Percentiles rank a stretch among this genome's conserved stretches.
These are phyloP conservation scores for Ectemnius continuus DNA, from an alignment of 2,888 invertebrate species.

Conservation along the genomic window DNA sequence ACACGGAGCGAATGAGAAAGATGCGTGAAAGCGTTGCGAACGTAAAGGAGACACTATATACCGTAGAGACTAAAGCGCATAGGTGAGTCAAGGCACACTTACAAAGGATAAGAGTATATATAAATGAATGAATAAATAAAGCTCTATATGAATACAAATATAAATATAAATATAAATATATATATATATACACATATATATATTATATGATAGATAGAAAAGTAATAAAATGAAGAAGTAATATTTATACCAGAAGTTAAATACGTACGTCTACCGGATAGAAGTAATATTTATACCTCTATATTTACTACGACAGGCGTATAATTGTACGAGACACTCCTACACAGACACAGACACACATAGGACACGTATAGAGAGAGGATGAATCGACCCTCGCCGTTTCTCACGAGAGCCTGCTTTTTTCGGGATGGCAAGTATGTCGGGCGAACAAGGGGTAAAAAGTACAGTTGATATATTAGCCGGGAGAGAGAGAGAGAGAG, in stretches of 20 bases:
- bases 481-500: too few relatives aligned
- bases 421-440: too few relatives aligned
- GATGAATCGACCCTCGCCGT: constrained; percentile 36
- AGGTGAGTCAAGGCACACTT: constrained; percentile 41
- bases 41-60: constrained; percentile 2
- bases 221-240: constrained; percentile 48
- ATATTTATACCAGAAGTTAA: constrained; percentile 63
- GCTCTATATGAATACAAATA: not conserved
- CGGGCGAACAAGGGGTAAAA: too few relatives aligned
- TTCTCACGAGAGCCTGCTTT: constrained; percentile 10
- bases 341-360: not conserved
- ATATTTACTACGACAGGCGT: constrained; percentile 44
- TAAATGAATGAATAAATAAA: not conserved
- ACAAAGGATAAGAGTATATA: constrained; percentile 30
- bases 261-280: constrained; percentile 50
- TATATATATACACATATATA: constrained; percentile 14
- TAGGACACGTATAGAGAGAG: constrained; percentile 4
- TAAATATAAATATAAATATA: constrained; percentile 5
- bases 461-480: too few relatives aligned
- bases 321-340: too few relatives aligned
- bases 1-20: too few relatives aligned
- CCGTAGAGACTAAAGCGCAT: constrained; percentile 26
- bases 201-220: constrained; percentile 49
- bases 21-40: not conserved
- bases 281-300: constrained; percentile 66